Conservation (phyloP, 2,888 invertebrate genomes). For the Cybosia mesomella region DNA sequence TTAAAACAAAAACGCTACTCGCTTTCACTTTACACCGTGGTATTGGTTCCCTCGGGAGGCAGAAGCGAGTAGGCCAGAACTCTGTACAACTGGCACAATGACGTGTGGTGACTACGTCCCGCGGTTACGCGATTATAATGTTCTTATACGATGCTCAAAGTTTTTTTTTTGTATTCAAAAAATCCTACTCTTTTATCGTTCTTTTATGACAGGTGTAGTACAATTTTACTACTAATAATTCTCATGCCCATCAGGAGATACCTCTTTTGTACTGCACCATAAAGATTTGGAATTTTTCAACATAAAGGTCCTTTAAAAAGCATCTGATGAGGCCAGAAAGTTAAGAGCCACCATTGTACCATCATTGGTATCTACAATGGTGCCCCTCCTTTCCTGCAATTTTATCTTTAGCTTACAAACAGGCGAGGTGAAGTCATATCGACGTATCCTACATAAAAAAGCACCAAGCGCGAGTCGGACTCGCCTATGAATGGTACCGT, state of each 20-base stretch:
- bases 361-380: too few species aligned
- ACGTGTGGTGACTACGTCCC: conserved; percentile 59
- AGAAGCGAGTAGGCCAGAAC: conserved; percentile 51
- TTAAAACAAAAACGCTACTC: not conserved
- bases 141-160: conserved; percentile 28
- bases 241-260: not conserved
- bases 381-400: too few species aligned
- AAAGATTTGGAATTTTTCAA: too few species aligned
- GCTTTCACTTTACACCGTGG: conserved; percentile 18
- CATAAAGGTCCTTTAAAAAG: too few species aligned
- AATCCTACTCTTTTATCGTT: not conserved
- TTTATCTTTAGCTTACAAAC: too few species aligned
- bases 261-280: too few species aligned
- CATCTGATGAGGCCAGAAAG: too few species aligned
- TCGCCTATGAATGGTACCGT: too few species aligned
- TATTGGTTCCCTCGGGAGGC: conserved; percentile 42
- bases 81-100: conserved; percentile 55
- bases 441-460: too few species aligned
- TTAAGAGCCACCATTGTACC: too few species aligned
- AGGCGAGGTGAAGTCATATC: too few species aligned
- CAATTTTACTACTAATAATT: not conserved
- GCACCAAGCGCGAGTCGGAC: too few species aligned
- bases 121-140: conserved; percentile 53
- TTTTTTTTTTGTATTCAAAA: not conserved
- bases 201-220: not conserved